Evolutionary conservation across 92 coral and sea anemone genomes (phyloP).

Genomic region (Scolanthus callimorphus): DNA sequence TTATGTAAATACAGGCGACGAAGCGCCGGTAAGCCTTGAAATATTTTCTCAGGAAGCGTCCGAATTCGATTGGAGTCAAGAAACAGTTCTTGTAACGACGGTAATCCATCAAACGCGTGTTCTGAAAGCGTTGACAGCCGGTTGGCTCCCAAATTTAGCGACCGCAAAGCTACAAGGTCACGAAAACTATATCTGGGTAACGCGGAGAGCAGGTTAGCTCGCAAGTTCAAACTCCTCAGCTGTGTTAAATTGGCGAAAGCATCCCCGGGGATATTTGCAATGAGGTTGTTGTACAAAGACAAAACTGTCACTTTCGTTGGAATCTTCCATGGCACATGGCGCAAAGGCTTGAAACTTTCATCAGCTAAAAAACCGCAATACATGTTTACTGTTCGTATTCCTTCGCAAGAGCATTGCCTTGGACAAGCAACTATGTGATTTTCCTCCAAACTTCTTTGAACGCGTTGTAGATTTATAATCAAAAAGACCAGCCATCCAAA

Average conservation of each 20-base stretch:
- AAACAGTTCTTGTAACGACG: slow-evolving; percentile 63
- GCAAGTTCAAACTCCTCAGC: slow-evolving; percentile 59
- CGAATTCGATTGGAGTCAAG: slow-evolving; percentile 74
- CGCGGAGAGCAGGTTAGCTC: slow-evolving; percentile 62
- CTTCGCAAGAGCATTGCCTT: slow-evolving; percentile 37
- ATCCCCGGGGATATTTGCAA: slow-evolving; percentile 55
- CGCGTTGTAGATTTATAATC: slow-evolving; percentile 3
- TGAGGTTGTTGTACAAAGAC: slow-evolving; percentile 63
- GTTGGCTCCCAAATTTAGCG: slow-evolving; percentile 78
- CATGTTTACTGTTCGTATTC: slow-evolving; percentile 20
- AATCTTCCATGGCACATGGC: slow-evolving; percentile 61
- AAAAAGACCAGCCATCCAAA: not conserved
- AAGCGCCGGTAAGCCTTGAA: slow-evolving; percentile 66
- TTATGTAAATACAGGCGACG: slow-evolving; percentile 67
- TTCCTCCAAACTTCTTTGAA: not conserved
- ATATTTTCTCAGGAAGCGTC: slow-evolving; percentile 61
- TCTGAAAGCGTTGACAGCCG: slow-evolving; percentile 69
- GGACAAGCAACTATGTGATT: slow-evolving; percentile 23
- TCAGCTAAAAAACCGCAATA: slow-evolving; percentile 49
- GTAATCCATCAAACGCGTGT: slow-evolving; percentile 63
- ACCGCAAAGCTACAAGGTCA: slow-evolving; percentile 60
- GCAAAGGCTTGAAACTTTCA: slow-evolving; percentile 38
- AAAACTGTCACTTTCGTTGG: slow-evolving; percentile 57
- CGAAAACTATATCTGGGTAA: slow-evolving; percentile 81
- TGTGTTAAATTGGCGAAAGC: slow-evolving; percentile 69